Conservation (phyloP, 2,113 vertebrate genomes). For the Seriola dumerili region DNA sequence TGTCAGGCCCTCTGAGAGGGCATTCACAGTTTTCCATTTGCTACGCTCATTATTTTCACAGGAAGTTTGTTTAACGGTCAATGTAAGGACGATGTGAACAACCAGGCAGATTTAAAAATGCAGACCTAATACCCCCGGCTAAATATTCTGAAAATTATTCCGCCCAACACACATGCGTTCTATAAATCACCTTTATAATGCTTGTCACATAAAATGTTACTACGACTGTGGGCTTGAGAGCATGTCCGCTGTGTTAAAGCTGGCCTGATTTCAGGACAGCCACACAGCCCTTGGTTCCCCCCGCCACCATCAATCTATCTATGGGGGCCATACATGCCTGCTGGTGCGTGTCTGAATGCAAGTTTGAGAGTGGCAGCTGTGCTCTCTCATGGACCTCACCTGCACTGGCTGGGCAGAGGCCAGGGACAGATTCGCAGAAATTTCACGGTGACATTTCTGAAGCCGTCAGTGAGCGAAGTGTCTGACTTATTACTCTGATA, state of each 20-base stretch:
- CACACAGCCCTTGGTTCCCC: constrained; percentile 26
- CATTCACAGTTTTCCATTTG: constrained; percentile 67
- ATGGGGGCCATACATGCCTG: constrained; percentile 77
- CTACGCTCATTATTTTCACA: constrained; percentile 74
- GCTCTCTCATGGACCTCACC: constrained; percentile 78
- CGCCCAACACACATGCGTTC: constrained; percentile 78
- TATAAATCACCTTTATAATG: constrained; percentile 86
- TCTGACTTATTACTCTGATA: constrained; percentile 70
- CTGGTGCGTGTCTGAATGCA: constrained; percentile 85
- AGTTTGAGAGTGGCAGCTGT: constrained; percentile 77
- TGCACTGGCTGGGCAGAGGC: constrained; percentile 72
- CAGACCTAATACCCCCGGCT: constrained; percentile 68
- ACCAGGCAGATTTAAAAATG: constrained; percentile 72
- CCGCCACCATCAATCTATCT: constrained; percentile 78
- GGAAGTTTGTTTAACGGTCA: constrained; percentile 80
- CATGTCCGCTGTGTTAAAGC: constrained; percentile 75
- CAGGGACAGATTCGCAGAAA: constrained; percentile 74
- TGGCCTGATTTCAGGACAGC: constrained; percentile 67
- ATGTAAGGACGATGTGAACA: constrained; percentile 59
- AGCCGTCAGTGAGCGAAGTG: constrained; percentile 60
- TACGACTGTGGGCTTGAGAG: constrained; percentile 76
- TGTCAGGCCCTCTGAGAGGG: constrained; percentile 50
- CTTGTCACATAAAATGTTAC: constrained; percentile 86
- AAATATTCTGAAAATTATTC: constrained; percentile 81
- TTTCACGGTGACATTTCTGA: constrained; percentile 77